Conservation (phyloP, 2,113 vertebrate genomes). For the Ophiodon elongatus region DNA sequence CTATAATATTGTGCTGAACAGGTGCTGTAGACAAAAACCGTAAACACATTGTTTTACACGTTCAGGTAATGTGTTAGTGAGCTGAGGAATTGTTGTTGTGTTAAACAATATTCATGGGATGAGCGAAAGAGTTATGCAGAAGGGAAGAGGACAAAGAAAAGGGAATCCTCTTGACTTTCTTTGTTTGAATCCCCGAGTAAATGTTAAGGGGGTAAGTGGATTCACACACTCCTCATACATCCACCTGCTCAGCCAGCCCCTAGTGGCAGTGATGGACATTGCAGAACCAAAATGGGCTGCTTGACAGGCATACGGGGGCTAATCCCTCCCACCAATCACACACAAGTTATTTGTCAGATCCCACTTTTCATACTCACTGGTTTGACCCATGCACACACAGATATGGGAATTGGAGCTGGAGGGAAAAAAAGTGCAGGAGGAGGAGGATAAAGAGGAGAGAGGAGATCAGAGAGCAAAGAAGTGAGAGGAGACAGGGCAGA, state of each 20-base stretch:
- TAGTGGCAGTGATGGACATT: slow-evolving; percentile 43
- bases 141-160: neutral
- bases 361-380: slow-evolving; percentile 30
- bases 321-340: slow-evolving; percentile 21
- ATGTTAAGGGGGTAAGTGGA: slow-evolving; percentile 42
- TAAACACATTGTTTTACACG: slow-evolving; percentile 44
- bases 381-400: slow-evolving; percentile 17
- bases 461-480: slow-evolving; percentile 52
- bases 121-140: neutral
- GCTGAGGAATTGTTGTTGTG: slow-evolving; percentile 34
- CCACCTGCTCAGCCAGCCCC: slow-evolving; percentile 40
- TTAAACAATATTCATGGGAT: slow-evolving; percentile 7
- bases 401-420: slow-evolving; percentile 19
- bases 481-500: slow-evolving; percentile 27
- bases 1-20: slow-evolving; percentile 40
- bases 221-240: slow-evolving; percentile 12
- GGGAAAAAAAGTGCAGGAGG: neutral
- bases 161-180: neutral
- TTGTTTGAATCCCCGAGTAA: slow-evolving; percentile 37
- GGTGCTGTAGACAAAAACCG: slow-evolving; percentile 56
- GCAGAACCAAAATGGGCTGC: slow-evolving; percentile 9
- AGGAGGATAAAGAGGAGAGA: slow-evolving; percentile 35
- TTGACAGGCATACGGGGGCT: slow-evolving; percentile 19
- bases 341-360: slow-evolving; percentile 33
- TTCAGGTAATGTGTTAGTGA: slow-evolving; percentile 52